Percentiles rank a stretch among this genome's conserved stretches.
Evolutionary conservation across 2,888 invertebrate genomes (phyloP).

Genomic region (Caenorhabditis angaria): DNA sequence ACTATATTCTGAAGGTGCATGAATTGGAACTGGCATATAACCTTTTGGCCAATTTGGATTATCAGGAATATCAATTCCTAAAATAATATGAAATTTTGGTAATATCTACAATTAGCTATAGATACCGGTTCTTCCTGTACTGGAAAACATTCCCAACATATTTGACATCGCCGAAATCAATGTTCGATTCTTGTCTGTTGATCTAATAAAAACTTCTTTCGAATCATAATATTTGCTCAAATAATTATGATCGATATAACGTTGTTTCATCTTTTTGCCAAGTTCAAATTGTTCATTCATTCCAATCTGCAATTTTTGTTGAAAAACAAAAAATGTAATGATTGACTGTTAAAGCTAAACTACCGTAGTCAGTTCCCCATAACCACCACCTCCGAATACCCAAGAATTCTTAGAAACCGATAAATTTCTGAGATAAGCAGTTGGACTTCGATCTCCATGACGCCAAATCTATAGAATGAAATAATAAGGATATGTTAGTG

Average conservation of each 20-base stretch:
- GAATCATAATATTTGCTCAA: conserved; percentile 77
- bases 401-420: conserved; percentile 34
- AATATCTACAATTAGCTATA: no score
- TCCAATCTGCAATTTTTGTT: conserved; percentile 35
- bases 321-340: no score
- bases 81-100: no score
- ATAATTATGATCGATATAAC: conserved; percentile 78
- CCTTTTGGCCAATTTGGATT: conserved; percentile 34
- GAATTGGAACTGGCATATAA: conserved; percentile 35
- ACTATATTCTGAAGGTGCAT: conserved; percentile 5
- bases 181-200: conserved; percentile 88
- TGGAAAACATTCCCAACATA: conserved; percentile 50
- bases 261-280: conserved; percentile 81
- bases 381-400: conserved; percentile 57
- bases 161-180: conserved; percentile 75
- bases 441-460: conserved; percentile 64
- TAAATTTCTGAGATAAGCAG: conserved; percentile 39
- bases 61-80: conserved; percentile 30
- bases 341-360: background rate
- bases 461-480: conserved; percentile 62
- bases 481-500: no score
- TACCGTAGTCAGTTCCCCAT: conserved; percentile 53
- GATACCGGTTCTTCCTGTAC: conserved; percentile 15
- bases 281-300: conserved; percentile 79
- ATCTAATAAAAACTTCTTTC: conserved; percentile 77